Conservation (phyloP, 1,140 invertebrate genomes). For the Sitophilus oryzae region DNA sequence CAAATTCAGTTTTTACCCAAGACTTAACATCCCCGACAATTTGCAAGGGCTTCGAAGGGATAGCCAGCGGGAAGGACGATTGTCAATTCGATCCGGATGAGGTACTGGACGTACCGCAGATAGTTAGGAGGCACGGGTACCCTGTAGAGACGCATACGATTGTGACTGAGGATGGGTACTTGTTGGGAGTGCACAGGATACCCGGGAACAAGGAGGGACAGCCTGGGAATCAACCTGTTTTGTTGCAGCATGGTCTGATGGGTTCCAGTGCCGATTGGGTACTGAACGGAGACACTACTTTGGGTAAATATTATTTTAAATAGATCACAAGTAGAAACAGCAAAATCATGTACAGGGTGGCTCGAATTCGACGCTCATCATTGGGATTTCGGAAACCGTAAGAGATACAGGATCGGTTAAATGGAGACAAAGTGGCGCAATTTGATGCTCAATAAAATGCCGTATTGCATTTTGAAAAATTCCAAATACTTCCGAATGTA, state of each 20-base stretch:
- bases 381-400: too few species aligned
- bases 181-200: constrained; percentile 67
- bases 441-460: too few species aligned
- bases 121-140: constrained; percentile 61
- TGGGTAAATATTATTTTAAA: too few species aligned
- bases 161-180: constrained; percentile 65
- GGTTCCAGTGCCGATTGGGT: constrained; percentile 72
- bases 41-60: not conserved
- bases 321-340: too few species aligned
- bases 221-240: constrained; percentile 33
- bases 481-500: too few species aligned
- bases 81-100: constrained; percentile 35
- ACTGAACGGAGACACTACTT: constrained; percentile 49
- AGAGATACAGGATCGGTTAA: too few species aligned
- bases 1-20: too few species aligned
- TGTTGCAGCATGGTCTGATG: constrained; percentile 67
- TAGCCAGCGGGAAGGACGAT: not conserved
- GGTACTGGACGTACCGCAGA: constrained; percentile 45
- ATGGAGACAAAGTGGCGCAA: too few species aligned
- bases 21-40: too few species aligned
- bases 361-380: too few species aligned
- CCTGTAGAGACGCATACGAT: constrained; percentile 59
- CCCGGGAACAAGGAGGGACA: constrained; percentile 45
- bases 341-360: too few species aligned
- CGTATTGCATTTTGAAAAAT: too few species aligned